Evolutionary conservation across 2,888 invertebrate species (phyloP).

Genomic region (Alcis repandata): DNA sequence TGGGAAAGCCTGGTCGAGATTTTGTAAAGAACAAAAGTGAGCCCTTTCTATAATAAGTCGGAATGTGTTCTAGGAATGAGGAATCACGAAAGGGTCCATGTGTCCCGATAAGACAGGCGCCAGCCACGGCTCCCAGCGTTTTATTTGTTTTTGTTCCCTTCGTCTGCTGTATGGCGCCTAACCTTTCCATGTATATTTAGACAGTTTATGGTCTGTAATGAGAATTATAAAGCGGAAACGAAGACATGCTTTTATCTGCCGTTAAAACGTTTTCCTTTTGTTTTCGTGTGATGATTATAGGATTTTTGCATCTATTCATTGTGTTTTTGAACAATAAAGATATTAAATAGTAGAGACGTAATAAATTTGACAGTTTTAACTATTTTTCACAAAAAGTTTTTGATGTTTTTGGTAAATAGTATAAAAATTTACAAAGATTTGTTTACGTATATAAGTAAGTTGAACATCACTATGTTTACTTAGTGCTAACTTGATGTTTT

Average conservation of each 20-base stretch:
- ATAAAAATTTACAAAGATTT: no score
- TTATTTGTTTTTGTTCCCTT: slow-evolving; percentile 60
- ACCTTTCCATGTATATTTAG: slow-evolving; percentile 55
- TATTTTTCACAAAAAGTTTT: no score
- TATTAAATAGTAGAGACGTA: no score
- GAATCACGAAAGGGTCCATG: slow-evolving; percentile 68
- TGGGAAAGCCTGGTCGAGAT: slow-evolving; percentile 5
- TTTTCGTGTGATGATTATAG: slow-evolving; percentile 17
- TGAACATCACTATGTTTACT: no score
- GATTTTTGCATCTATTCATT: neutral
- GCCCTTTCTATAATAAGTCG: slow-evolving; percentile 47
- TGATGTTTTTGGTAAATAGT: no score
- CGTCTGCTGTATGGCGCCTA: slow-evolving; percentile 63
- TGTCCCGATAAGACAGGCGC: slow-evolving; percentile 79
- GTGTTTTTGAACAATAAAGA: no score
- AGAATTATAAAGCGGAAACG: slow-evolving; percentile 44
- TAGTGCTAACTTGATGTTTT: no score
- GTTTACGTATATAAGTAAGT: no score
- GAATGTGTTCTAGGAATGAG: slow-evolving; percentile 73
- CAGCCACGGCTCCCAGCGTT: slow-evolving; percentile 59
- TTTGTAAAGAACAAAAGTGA: slow-evolving; percentile 41
- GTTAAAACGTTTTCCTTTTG: slow-evolving; percentile 22
- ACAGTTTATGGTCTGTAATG: slow-evolving; percentile 65
- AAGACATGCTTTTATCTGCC: slow-evolving; percentile 28
- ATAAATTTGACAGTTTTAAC: no score